Evolutionary conservation across 2,113 vertebrate genomes (phyloP).

Genomic region (Phylloscopus trochiloides): DNA sequence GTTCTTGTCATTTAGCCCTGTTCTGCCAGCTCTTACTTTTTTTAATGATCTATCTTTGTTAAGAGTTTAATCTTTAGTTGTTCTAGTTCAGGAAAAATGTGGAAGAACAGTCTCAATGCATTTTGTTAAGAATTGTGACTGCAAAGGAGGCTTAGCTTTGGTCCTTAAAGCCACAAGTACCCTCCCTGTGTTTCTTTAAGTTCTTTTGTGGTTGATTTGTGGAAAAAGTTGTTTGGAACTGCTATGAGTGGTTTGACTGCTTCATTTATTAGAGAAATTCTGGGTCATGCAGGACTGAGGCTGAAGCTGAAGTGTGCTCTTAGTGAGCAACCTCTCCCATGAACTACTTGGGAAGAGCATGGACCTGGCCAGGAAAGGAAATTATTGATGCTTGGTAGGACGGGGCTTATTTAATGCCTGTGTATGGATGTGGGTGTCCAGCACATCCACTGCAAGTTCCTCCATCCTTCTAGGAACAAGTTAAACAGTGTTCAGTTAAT

Average conservation of each 20-base stretch:
- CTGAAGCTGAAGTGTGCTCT: not conserved
- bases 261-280: not conserved
- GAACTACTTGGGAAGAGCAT: not conserved
- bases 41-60: not conserved
- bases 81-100: not conserved
- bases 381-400: not conserved
- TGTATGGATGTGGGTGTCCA: not conserved
- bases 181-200: not conserved
- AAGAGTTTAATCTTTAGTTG: not conserved
- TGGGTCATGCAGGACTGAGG: not conserved
- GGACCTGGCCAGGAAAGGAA: not conserved
- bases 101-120: not conserved
- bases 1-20: constrained; percentile 22
- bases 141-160: not conserved
- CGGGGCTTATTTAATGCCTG: not conserved
- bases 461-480: not conserved
- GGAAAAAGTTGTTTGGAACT: not conserved
- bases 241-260: not conserved
- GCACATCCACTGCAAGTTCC: not conserved
- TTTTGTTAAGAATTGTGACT: not conserved
- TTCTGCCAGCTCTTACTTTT: constrained; percentile 6
- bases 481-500: not conserved
- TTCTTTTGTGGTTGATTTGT: not conserved
- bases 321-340: not conserved
- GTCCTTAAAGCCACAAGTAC: not conserved